phyloP scores from a whole-genome alignment of 2,888 invertebrate species.

The Scaptomyza caliginosa region DNA sequence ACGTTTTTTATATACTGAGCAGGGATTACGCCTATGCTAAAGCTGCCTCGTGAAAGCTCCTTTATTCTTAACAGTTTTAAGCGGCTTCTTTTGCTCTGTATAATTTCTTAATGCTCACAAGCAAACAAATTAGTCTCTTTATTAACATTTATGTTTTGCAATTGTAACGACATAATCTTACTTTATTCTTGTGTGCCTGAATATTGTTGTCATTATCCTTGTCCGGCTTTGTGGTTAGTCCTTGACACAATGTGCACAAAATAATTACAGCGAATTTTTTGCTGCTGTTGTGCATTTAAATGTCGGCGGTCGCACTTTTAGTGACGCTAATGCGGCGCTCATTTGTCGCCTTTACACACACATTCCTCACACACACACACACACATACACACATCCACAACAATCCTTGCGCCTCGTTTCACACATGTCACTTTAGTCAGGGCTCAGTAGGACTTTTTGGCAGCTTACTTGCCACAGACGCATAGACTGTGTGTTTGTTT shows the following conservation, averaged over 20 bases:
- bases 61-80: too few relatives aligned
- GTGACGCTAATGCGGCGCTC: constrained; percentile 61
- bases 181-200: constrained; percentile 8
- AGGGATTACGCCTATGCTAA: too few relatives aligned
- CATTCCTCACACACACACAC: not conserved
- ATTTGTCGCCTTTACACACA: constrained; percentile 53
- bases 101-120: too few relatives aligned
- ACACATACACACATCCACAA: not conserved
- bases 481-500: constrained; percentile 34
- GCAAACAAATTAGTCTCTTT: not conserved
- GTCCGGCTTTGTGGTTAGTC: constrained; percentile 37
- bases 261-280: constrained; percentile 45
- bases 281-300: constrained; percentile 46
- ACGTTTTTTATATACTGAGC: too few relatives aligned
- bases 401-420: constrained; percentile 15
- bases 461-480: constrained; percentile 53
- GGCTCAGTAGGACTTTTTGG: constrained; percentile 65
- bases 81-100: not conserved
- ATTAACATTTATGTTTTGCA: not conserved
- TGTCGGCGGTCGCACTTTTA: constrained; percentile 49
- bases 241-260: constrained; percentile 47
- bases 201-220: constrained; percentile 27
- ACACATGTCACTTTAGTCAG: constrained; percentile 48
- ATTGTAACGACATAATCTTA: not conserved
- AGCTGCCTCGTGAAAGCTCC: too few relatives aligned